Evolutionary conservation across 2,797 vertebrate genomes (phyloP), one percentile per base, ranked within the genome.

Genomic region (Cynodonichthys magdalenae): DNA sequence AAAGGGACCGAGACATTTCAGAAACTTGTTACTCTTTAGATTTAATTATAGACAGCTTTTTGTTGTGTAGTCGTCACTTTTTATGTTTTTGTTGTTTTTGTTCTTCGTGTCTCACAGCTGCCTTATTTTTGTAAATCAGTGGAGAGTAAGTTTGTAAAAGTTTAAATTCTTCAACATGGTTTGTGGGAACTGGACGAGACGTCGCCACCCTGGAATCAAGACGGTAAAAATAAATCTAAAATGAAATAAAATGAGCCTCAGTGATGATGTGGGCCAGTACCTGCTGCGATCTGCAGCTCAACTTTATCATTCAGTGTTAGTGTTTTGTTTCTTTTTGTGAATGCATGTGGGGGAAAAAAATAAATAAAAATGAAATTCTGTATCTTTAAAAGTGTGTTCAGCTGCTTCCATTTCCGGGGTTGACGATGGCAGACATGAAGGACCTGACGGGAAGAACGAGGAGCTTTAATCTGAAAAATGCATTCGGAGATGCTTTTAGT

Each of bases 281-380:
- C 70, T 82, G 75, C 66, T 65, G 71, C 45, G 19, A 51, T 49
- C 50, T 63, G 54, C 57, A 55, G n/a, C 28, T 59, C 56, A 44
- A 71, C 54, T 73, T 63, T 62, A 55, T 69, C 81, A 42, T 58
- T 82, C 85, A 83, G 86, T 90, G 86, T 92, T 87, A 75, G 71
- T 79, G 67, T 74, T 87, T 80, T 71, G 41, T 88, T 36, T 80
- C 86, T 29, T 66, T 76, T 66, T 88, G 79, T 89, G 82, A 36
- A 87, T 82, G 85, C 81, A 90, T 90, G 81, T 88, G 71, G 85
- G 81, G 80, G 85, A 84, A 56, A 27, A 49, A 24, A 65, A 65
- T 64, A 83, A 87, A 83, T 89, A 87, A 89, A 90, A 60, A 70
- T 64, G 29, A 29, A 60, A 48, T 66, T 17, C 39, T 56, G 58